A percentile compares a stretch with the other conserved stretches of the same genome.
Evolutionary conservation across 2,888 invertebrate species (phyloP).

Genomic region (Heliconius charithonia): DNA sequence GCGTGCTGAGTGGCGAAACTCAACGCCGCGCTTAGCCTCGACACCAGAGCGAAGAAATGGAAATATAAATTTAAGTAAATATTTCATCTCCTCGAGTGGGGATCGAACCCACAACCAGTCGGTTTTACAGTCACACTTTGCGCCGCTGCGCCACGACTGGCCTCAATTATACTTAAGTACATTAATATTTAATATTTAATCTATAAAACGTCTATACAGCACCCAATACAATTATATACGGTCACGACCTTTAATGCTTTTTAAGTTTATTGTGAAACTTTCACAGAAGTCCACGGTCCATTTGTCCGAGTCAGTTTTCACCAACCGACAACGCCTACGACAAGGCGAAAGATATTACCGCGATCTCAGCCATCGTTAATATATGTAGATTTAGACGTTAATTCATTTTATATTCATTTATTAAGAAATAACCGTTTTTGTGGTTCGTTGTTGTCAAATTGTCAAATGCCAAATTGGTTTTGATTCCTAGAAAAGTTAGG

Average conservation of each 20-base stretch:
- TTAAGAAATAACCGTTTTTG: background rate
- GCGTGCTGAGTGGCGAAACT: too few relatives aligned
- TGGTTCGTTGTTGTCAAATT: background rate
- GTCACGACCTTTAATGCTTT: slow-evolving; percentile 41
- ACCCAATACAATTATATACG: slow-evolving; percentile 32
- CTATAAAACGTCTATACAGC: slow-evolving; percentile 11
- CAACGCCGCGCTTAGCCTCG: too few relatives aligned
- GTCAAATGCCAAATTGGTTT: too few relatives aligned
- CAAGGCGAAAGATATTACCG: slow-evolving; percentile 21
- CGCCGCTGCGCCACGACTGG: too few relatives aligned
- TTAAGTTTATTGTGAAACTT: slow-evolving; percentile 36
- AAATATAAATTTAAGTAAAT: too few relatives aligned
- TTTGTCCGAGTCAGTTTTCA: slow-evolving; percentile 38
- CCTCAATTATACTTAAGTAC: too few relatives aligned
- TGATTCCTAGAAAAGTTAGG: too few relatives aligned
- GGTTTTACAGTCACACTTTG: too few relatives aligned
- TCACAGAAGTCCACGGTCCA: slow-evolving; percentile 36
- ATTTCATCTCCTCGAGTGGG: too few relatives aligned
- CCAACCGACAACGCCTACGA: slow-evolving; percentile 36
- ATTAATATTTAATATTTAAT: background rate
- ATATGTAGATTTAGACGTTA: background rate
- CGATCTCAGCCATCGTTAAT: background rate
- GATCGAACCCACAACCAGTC: too few relatives aligned
- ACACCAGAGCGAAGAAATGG: too few relatives aligned
- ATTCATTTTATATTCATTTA: slow-evolving; percentile 18